Evolutionary conservation across 1,140 invertebrate genomes (phyloP), one percentile per base, ranked within the genome.

Genomic region (Dendroctonus valens): DNA sequence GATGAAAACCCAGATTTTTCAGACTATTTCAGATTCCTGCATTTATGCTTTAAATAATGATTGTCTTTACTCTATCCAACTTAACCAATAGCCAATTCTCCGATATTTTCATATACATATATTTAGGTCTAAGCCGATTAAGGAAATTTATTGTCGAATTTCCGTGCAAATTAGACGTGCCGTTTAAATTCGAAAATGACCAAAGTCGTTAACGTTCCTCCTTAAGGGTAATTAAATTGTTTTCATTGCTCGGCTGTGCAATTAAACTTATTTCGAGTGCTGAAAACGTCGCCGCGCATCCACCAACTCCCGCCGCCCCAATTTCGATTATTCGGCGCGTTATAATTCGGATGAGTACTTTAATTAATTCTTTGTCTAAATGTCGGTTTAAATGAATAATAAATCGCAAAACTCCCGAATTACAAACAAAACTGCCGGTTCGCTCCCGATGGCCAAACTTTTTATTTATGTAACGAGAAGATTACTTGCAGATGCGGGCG

Each of bases 301-400:
- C n/a, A n/a, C n/a, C n/a, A n/a, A n/a, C n/a, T n/a, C n/a, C n/a
- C n/a, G n/a, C n/a, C 55, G n/a, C 40, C 26, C 26, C 55, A 26
- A 58, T 58, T 58, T 58, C 46, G 55, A 58, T 58, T 44, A 58
- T 58, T 44, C 40, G 12, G 41, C 41, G 55, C 55, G 46, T 26
- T 58, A 58, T 58, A 58, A 58, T 38, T 58, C 41, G 46, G 46
- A 58, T 44, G 40, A 44, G n/a, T 40, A 44, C 41, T 58, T 58
- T 58, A 58, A 58, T 58, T 58, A 58, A 46, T 58, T 58, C 41
- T 58, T 58, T 58, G 55, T 58, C 55, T 58, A 44, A 44, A 42
- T 58, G 55, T 58, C 53, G 26, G 53, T n/a, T 55, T 58, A 44
- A 44, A 58, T 58, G 41, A 44, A 44, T 44, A 58, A 58, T 58